These are phyloP conservation scores for Rhinichthys klamathensis DNA, from an alignment of 2,113 vertebrate genomes.

Conservation along the genomic window DNA sequence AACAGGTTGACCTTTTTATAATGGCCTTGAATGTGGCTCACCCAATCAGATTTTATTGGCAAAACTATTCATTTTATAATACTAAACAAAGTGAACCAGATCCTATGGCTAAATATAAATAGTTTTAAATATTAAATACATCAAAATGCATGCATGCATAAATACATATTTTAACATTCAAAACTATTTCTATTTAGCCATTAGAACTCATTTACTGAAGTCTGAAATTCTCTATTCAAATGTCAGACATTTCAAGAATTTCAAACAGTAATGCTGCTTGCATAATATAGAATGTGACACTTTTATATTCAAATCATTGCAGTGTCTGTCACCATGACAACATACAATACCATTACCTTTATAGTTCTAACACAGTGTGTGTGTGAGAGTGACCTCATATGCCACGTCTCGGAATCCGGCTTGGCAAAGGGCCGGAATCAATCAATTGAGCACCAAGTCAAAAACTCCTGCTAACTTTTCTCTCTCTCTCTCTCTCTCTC, in stretches of 20 bases:
- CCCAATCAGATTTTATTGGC: no score
- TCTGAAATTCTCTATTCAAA: neutral
- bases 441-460: constrained; percentile 25
- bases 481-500: no score
- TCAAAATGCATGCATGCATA: neutral
- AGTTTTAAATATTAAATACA: neutral
- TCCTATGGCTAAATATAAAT: neutral
- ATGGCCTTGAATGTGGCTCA: neutral
- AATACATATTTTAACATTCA: neutral
- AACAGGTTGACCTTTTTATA: neutral
- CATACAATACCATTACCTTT: constrained; percentile 7
- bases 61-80: neutral
- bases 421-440: constrained; percentile 19
- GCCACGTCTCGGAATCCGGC: neutral
- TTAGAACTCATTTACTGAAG: neutral
- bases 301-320: constrained; percentile 13
- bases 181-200: neutral
- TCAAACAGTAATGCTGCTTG: neutral
- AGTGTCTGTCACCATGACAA: constrained; percentile 44
- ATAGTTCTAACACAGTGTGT: neutral
- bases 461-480: constrained; percentile 14
- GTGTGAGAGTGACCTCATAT: constrained; percentile 8
- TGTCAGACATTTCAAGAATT: constrained; percentile 23
- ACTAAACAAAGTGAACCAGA: neutral
- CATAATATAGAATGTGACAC: neutral